Evolutionary conservation across 2,797 vertebrate genomes (phyloP), one percentile per base, ranked within the genome.

Genomic region (Dendrocincla tyrannina): DNA sequence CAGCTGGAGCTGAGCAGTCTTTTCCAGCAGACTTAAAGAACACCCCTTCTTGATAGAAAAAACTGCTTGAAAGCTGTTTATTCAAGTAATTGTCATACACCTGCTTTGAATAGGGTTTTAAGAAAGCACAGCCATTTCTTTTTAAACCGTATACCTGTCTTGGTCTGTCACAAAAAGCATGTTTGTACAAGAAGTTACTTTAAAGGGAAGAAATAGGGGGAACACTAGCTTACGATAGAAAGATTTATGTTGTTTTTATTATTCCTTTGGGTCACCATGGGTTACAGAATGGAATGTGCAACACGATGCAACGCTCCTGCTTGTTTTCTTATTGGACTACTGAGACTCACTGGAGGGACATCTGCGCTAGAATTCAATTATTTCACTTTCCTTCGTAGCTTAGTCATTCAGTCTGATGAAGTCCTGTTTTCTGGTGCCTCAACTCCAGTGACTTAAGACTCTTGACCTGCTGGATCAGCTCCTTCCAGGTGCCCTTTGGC

Each of bases 401-500:
- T 74, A 73, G 32, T 47, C 35, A 33, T 37, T 28, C 13, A 3
- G 55, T 79, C 47, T 62, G 50, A 44, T 67, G 72, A 70, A 83
- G 19, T 55, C 35, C 39, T 83, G 35, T 63, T 88, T 32, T 13
- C 42, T 68, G 25, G 13, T 75, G 41, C 50, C 52, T 95, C 50
- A 72, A 5, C 60, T 79, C 85, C 63, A 47, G 22, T 59, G 55
- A 52, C 74, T 80, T 77, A 82, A 91, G 67, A 62, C 44, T 58
- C 60, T 46, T 27, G 23, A 58, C 6, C 18, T 93, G 69, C 87
- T 90, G 69, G 52, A 68, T 94, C 90, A 94, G 83, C 81, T 88
- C 25, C 88, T 93, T 91, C 52, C 28, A 85, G 39, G 27, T 82
- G 92, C 63, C 58, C 76, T 97, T 97, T 95, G 92, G 46, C 18